Evolutionary conservation across 30 jellyfish, hydroid and myxozoan species (phyloP), one percentile per base, ranked within the genome.

Genomic region (Rhopilema esculentum): DNA sequence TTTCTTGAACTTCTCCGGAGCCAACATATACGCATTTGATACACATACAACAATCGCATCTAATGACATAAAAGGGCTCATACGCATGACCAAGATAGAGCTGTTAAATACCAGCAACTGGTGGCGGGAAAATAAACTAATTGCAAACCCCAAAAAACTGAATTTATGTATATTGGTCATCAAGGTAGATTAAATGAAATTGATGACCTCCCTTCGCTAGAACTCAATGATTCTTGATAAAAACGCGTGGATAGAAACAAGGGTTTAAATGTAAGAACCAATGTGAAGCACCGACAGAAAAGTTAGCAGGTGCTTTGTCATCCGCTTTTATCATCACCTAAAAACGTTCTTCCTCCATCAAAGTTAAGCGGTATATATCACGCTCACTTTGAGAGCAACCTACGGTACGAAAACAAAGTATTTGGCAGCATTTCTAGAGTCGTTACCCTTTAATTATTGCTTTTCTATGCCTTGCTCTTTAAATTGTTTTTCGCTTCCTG

Each of bases 81-180:
- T 19, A 51, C 66, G 19, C 66, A 51, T 51, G 66, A 51, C 66
- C 16, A 51, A 51, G 66, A 51, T 9, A 9, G 19, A 51, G 66
- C 66, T 51, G 19, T 51, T 15, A 51, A 51, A 51, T 51, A 51
- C 19, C 66, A 51, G 66, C 19, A 22, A 51, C 66, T 51, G 66
- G 66, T 51, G 15, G 66, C 16, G 77, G 32, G 27, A 9, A 20
- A 66, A 66, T 66, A 66, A 66, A 66, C 77, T 66, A 66, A 66
- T 21, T 66, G 77, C 32, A 20, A 66, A 66, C 32, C 25, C 27
- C 16, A 66, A 66, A 66, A 66, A 9, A 66, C 77, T 26, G 25
- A 66, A 66, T 66, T 15, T 16, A 66, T 66, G 77, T 16, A 12
- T 16, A 66, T 66, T 20, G 16, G 77, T 26, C 77, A 66, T 26